Base-by-base conservation (phyloP, 2,888 invertebrate species). In the Andrena trimmerana region DNA sequence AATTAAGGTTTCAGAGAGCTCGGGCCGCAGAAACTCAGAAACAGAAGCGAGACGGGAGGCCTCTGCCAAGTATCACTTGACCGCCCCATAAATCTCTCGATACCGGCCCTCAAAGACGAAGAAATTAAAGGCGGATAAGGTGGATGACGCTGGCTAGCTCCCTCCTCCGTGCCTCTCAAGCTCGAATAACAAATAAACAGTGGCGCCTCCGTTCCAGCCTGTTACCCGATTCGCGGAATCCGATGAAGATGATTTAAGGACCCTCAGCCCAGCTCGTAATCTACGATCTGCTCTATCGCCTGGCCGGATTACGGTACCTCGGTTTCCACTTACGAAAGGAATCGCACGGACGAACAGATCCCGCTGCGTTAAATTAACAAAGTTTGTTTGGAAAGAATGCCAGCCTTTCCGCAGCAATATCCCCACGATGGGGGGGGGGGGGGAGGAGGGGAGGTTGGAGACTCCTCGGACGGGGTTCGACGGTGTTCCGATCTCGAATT, bases 21-120 rank as follows among this genome's bases (percentile, higher is more conserved):
- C 59, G 59, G 73, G 68, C 59, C 42, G 54, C 13, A 59, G 72
- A 70, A 57, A 24, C 42, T 52, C 10, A 59, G 72, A 70, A 57
- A 27, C 33, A 52, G 62, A 31, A 62, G 31, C 33, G 8, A 29
- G 54, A 33, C 59, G 63, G 57, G 29, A 74, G 70, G 73, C 82
- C 76, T 86, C 86, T 89, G 88, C 83, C 84, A 83, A 89, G 81
- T 83, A 84, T 90, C 89, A 80, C 86, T 88, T 85, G 76, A 80
- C 78, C 81, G 84, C 24, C 73, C 78, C 81, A 84, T 91, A 90
- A 91, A 91, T 91, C 90, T 89, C 83, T 90, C 85, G 80, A 85
- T 89, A 86, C 78, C 29, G 68, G 78, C 68, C 42, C 78, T 80
- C 70, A 72, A 81, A 72, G 81, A 52, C 71, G 83, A 68, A 71